These are phyloP conservation scores for Dexiosoma caninum DNA, from an alignment of 2,888 invertebrate genomes.

Conservation along the genomic window DNA sequence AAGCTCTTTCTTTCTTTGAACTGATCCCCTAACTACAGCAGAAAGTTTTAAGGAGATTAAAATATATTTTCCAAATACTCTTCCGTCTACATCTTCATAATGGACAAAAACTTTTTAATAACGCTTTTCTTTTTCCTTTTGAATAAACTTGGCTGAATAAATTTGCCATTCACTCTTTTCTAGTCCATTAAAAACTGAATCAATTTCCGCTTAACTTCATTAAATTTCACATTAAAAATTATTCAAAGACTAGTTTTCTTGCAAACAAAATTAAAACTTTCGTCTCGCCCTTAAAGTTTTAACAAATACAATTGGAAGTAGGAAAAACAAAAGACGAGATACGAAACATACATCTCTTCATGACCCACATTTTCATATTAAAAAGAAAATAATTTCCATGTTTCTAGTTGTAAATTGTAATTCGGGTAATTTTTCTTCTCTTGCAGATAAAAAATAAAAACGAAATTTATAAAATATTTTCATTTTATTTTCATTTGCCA, in stretches of 20 bases:
- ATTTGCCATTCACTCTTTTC: neutral
- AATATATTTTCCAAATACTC: too few species aligned
- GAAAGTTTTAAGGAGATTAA: too few species aligned
- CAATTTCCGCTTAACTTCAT: constrained; percentile 4
- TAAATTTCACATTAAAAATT: neutral
- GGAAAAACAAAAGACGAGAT: neutral
- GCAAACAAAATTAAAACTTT: neutral
- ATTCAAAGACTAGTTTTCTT: neutral
- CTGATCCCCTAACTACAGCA: too few species aligned
- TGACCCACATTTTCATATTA: constrained; percentile 33
- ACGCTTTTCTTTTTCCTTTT: neutral
- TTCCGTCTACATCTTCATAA: too few species aligned
- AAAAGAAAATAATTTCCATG: constrained; percentile 1
- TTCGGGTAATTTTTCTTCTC: neutral
- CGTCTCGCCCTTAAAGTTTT: neutral
- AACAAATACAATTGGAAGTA: neutral
- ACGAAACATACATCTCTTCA: too few species aligned
- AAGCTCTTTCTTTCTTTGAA: too few species aligned
- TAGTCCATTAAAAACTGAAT: neutral
- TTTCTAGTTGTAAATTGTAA: neutral
- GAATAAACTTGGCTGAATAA: neutral
- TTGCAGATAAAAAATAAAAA: too few species aligned
- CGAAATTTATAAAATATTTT: neutral
- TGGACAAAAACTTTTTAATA: neutral
- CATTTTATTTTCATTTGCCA: neutral